phyloP scores from a whole-genome alignment of 2,797 vertebrate genomes.

The Choloepus didactylus region DNA sequence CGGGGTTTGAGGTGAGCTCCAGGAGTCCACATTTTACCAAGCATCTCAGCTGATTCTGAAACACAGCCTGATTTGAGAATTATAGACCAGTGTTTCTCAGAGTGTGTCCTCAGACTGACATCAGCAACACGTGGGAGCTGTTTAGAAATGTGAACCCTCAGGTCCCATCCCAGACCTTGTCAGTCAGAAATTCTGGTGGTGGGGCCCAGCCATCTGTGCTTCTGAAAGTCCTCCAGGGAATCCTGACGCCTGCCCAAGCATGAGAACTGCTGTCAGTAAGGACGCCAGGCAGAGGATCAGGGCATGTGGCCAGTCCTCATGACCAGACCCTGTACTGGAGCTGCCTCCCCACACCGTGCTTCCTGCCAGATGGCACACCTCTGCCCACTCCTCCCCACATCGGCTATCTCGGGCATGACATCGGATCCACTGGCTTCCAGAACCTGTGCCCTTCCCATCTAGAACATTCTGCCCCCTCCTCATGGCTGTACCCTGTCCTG shows the following conservation, averaged over 20 bases:
- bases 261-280: not conserved
- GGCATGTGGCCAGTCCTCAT: not conserved
- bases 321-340: not conserved
- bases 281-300: not conserved
- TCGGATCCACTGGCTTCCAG: not conserved
- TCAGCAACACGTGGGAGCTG: not conserved
- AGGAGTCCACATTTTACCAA: not conserved
- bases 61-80: not conserved
- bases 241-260: not conserved
- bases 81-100: not conserved
- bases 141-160: not conserved
- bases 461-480: not conserved
- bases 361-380: not conserved
- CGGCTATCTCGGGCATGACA: not conserved
- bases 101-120: not conserved
- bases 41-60: not conserved
- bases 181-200: not conserved
- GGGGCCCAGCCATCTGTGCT: not conserved
- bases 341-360: not conserved
- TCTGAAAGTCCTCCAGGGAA: not conserved
- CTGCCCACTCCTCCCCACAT: not conserved
- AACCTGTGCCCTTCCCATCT: not conserved
- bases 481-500: not conserved
- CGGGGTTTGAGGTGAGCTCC: not conserved
- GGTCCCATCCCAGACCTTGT: not conserved